phyloP scores from a whole-genome alignment of 2,888 invertebrate species.

The Diachrysia chrysitis region DNA sequence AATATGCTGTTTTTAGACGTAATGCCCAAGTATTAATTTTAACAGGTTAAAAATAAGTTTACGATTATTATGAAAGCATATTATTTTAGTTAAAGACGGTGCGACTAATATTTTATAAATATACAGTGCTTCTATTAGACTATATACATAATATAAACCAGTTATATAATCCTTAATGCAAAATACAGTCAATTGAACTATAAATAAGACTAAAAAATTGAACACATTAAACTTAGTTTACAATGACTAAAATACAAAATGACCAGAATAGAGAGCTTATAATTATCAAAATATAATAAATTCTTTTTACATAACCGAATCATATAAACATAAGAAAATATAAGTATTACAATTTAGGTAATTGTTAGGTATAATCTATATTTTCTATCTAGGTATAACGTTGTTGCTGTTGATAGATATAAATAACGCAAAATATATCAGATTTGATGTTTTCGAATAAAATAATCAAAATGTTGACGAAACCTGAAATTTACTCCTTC shows the following conservation, averaged over 20 bases:
- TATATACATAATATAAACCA: not conserved
- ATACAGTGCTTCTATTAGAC: not conserved
- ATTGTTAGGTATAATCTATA: not conserved
- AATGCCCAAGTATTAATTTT: not conserved
- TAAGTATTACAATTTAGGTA: not conserved
- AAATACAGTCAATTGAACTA: slow-evolving; percentile 2
- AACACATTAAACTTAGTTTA: slow-evolving; percentile 23
- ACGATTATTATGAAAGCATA: not conserved
- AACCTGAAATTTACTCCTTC: not conserved
- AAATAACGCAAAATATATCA: not conserved
- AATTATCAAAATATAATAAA: slow-evolving; percentile 11
- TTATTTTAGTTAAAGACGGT: not conserved
- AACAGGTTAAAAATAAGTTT: no score
- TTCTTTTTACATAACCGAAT: not conserved
- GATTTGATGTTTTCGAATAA: not conserved
- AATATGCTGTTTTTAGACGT: not conserved
- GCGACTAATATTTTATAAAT: not conserved
- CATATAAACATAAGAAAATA: not conserved
- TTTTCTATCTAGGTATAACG: not conserved
- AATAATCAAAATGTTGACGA: not conserved
- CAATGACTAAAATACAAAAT: slow-evolving; percentile 34
- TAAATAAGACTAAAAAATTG: slow-evolving; percentile 18
- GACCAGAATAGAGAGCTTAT: slow-evolving; percentile 61
- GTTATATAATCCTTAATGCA: not conserved
- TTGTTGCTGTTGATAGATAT: not conserved